A percentile compares a stretch with the other conserved stretches of the same genome.
These are phyloP conservation scores for Gulo gulo DNA, from an alignment of 2,113 vertebrate species.

Conservation along the genomic window DNA sequence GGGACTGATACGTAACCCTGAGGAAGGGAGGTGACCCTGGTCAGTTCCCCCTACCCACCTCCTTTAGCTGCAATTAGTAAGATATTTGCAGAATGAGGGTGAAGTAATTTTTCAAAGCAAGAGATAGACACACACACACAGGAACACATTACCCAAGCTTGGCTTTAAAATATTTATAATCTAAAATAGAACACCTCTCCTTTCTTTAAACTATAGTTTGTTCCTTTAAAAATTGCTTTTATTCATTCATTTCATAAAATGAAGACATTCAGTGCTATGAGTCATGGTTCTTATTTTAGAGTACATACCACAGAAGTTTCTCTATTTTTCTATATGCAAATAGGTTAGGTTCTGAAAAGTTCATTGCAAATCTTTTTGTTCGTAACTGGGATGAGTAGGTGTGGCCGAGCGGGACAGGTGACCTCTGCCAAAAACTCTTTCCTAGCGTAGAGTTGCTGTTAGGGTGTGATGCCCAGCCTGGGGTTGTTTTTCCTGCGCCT, in stretches of 20 bases:
- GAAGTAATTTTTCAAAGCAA: background rate
- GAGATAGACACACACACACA: background rate
- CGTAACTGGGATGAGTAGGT: background rate
- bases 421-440: background rate
- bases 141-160: background rate
- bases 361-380: background rate
- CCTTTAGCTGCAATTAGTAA: background rate
- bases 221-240: background rate
- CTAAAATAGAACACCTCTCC: background rate
- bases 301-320: background rate
- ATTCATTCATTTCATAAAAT: constrained; percentile 19
- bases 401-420: background rate
- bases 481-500: background rate
- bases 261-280: background rate
- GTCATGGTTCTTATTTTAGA: background rate
- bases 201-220: background rate
- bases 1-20: background rate
- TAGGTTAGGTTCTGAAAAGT: background rate
- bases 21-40: background rate
- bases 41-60: background rate
- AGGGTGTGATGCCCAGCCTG: background rate
- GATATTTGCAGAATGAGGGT: background rate
- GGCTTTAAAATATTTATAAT: background rate
- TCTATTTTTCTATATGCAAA: background rate
- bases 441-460: background rate